Evolutionary conservation across 1,140 invertebrate genomes (phyloP), one percentile per base, ranked within the genome.

Genomic region (Zaprionus taronus): DNA sequence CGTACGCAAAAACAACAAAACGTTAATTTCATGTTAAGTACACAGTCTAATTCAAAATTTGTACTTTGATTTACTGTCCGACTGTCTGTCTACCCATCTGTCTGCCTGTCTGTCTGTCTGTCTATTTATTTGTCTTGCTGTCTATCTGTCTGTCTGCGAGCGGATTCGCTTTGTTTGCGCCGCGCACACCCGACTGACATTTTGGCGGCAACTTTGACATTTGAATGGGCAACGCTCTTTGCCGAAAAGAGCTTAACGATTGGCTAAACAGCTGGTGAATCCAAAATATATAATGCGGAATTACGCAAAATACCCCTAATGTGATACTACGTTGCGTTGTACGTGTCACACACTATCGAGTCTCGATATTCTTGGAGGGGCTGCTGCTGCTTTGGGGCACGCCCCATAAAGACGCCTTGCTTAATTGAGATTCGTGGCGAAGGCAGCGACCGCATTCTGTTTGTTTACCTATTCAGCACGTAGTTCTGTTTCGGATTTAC

Each of bases 141-240:
- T 51, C 47, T 51, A 11, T 22, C 47, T 22, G 47, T 51, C 47
- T 22, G 47, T 12, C 20, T 51, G 47, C n/a, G 7, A 49, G 6
- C 14, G 11, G 49, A 56, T 75, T 75, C 44, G 67, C 47, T 72
- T 76, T 64, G 24, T 58, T 76, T 53, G 12, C 2, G n/a, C 47
- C 47, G 9, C 47, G 20, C 47, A 51, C 47, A 34, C 17, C 3
- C 41, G 7, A 44, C 68, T 76, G 68, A 66, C 73, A 76, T 76
- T 75, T 76, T 61, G 68, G 68, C 68, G 73, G 73, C 73, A 61
- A 65, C 69, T 72, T 76, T 76, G 73, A 76, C 73, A 65, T 76
- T 76, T 72, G 34, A 76, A 76, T 72, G 41, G 73, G 55, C 73
- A 55, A 20, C 44, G 55, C 53, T 31, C 14, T 38, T 57, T 44